Base-by-base conservation (phyloP, 2,113 vertebrate species). In the Cettia cetti region DNA sequence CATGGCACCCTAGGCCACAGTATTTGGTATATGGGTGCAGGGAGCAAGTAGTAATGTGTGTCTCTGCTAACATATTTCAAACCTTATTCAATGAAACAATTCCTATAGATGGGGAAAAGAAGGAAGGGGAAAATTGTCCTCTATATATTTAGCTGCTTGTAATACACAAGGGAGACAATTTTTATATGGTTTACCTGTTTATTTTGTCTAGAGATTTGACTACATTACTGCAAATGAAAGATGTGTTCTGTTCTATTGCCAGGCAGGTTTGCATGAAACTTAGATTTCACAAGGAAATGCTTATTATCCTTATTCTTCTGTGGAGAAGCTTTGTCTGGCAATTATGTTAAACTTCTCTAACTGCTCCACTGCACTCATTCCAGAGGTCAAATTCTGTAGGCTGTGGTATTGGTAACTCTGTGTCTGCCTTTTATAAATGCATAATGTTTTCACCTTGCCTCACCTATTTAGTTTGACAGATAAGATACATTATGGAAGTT, bases 271-370 rank as follows among this genome's bases (percentile, higher is more conserved):
- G 61, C 80, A 44, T 54, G 61, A 72, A 71, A 60, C 61, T 30
- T 8, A 5, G 1, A 10, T 82, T 91, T 91, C 44, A 44, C 26
- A 50, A 87, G 57, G 81, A 94, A 89, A 57, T 2, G 4, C 42
- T 63, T 42, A n/a, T 59, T 71, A 59, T 60, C 18, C 33, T 50
- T 76, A 26, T 63, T 57, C 27, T 91, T 90, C 37, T 8, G n/a
- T 71, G 52, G 88, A 64, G 63, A 86, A 90, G n/a, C 59, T 82
- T 86, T 87, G 78, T 90, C 87, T 94, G 85, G 35, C 63, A 88
- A 42, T 87, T 74, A 49, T 39, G 39, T 72, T 84, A 52, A 71
- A 79, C 40, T 76, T 82, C 37, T 89, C 33, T 74, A 69, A 87
- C n/a, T 53, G 49, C 61, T 92, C 54, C 27, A 8, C 13, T 78